Evolutionary conservation across 2,888 invertebrate genomes (phyloP).

Genomic region (Hetaerina titia): DNA sequence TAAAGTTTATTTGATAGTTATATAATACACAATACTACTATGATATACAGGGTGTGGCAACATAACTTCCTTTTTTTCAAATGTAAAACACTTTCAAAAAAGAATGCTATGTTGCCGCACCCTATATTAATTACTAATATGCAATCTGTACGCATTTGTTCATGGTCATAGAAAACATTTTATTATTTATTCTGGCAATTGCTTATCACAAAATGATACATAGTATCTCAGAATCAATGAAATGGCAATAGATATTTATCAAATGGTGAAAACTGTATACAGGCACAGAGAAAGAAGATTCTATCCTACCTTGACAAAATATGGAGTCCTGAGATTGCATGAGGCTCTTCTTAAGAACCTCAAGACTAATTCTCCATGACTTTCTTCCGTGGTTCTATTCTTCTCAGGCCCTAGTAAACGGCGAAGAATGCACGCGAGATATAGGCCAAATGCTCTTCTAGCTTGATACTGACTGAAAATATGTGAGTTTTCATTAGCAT

Average conservation of each 20-base stretch:
- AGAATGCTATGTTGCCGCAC: too few species aligned
- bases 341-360: constrained; percentile 88
- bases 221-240: too few species aligned
- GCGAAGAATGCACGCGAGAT: constrained; percentile 86
- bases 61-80: too few species aligned
- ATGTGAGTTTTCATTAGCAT: constrained; percentile 2
- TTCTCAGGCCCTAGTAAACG: constrained; percentile 77
- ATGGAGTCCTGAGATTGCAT: constrained; percentile 85
- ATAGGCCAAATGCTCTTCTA: constrained; percentile 88
- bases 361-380: constrained; percentile 84
- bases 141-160: too few species aligned
- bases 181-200: neutral
- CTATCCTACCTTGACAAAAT: constrained; percentile 80
- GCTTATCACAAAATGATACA: too few species aligned
- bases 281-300: neutral
- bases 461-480: constrained; percentile 81
- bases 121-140: too few species aligned
- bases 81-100: too few species aligned
- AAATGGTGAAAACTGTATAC: neutral
- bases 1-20: neutral
- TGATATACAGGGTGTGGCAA: too few species aligned
- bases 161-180: neutral
- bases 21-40: too few species aligned
- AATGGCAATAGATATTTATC: neutral
- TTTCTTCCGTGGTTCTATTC: constrained; percentile 77